Base-by-base conservation (phyloP, 2,797 vertebrate species). In the Rhynchotus rufescens region DNA sequence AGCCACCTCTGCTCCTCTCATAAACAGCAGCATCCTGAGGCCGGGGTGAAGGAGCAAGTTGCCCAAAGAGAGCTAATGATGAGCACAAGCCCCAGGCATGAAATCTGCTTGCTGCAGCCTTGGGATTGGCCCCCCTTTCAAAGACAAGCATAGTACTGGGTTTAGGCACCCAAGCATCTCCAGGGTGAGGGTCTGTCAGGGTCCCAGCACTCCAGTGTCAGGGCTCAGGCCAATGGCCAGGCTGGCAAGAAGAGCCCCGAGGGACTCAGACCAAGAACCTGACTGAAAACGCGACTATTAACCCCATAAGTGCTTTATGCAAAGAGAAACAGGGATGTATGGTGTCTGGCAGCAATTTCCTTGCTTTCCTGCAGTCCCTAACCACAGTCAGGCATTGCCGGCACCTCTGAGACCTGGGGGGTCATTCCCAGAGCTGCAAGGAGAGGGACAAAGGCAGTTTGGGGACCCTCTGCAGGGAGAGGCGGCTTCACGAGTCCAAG, bases 161-260 rank as follows among this genome's bases (percentile, higher is more conserved):
- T 49, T 80, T 42, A 26, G 38, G 54, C 54, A 83, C 28, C 21
- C 32, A 14, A 2, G 0, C 64, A 22, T 74, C 52, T 19, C 6
- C 45, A 64, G 25, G 67, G 23, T 9, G 6, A 85, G 15, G 15
- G 10, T 7, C 3, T 52, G 5, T 17, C 0, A 0, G 64, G 9
- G 40, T 60, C 38, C 34, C 38, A 25, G 20, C 32, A 73, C 15
- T 77, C 68, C 47, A n/a, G 16, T 22, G 47, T 32, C 34, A 44
- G 47, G 52, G 76, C 26, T 20, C 64, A 60, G 23, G 9, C 34
- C 60, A 81, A 60, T 38, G 30, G 32, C 57, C 81, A 30, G 51
- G n/a, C 36, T 72, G 82, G 49, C 16, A 75, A 5, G 22, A 56
- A 87, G 30, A 68, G 2, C 5, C 20, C 7, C 44, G 23, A 32